These are phyloP conservation scores for Galleria mellonella DNA, from an alignment of 1,140 invertebrate genomes.

Conservation along the genomic window DNA sequence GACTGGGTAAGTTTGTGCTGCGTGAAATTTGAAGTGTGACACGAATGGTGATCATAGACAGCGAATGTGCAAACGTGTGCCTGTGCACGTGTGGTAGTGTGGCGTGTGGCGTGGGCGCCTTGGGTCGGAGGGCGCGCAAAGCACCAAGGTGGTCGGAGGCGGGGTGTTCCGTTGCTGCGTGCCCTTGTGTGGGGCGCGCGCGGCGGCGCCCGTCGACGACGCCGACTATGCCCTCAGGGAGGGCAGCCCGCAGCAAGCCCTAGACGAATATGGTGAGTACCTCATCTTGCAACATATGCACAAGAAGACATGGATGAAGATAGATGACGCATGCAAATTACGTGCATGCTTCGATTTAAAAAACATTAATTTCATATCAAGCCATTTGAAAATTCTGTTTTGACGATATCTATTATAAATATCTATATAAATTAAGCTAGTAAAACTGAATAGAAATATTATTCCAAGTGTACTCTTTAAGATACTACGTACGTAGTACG, in stretches of 20 bases:
- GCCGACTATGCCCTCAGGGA: conserved; percentile 59
- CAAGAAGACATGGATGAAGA: too few relatives aligned
- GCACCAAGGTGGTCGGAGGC: conserved; percentile 74
- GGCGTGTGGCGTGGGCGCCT: conserved; percentile 22
- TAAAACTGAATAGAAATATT: too few relatives aligned
- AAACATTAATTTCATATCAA: too few relatives aligned
- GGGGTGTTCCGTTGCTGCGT: conserved; percentile 80
- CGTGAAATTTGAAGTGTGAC: conserved; percentile 1
- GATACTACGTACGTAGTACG: too few relatives aligned
- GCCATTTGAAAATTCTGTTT: too few relatives aligned
- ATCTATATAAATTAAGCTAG: too few relatives aligned
- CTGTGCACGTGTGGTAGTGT: conserved; percentile 22
- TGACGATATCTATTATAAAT: too few relatives aligned
- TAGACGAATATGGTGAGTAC: conserved; percentile 50
- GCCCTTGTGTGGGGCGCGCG: conserved; percentile 79
- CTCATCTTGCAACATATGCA: too few relatives aligned
- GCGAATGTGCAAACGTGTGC: neutral
- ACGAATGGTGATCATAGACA: conserved; percentile 5
- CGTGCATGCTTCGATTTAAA: too few relatives aligned
- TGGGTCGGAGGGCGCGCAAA: conserved; percentile 40
- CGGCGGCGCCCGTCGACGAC: conserved; percentile 71
- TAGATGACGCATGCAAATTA: too few relatives aligned
- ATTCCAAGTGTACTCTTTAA: too few relatives aligned
- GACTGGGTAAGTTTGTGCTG: neutral
- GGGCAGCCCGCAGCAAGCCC: conserved; percentile 45